phyloP scores from a whole-genome alignment of 2,797 vertebrate species.

The Trachurus trachurus region DNA sequence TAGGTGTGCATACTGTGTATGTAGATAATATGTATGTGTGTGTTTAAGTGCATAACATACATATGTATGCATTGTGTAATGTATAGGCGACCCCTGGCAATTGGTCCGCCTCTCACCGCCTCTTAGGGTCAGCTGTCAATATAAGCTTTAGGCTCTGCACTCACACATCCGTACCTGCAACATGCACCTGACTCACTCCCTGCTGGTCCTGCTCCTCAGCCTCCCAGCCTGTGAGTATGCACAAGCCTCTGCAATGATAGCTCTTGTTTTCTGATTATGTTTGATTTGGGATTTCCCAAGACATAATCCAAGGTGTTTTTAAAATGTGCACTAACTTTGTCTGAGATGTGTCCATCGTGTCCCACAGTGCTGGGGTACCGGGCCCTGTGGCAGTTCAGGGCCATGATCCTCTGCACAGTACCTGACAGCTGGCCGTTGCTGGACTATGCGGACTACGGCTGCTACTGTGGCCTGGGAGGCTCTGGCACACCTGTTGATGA shows the following conservation, averaged over 20 bases:
- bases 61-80: conserved; percentile 12
- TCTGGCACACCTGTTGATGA: conserved; percentile 72
- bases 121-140: neutral
- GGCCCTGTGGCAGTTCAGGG: conserved; percentile 74
- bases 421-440: conserved; percentile 64
- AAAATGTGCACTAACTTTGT: neutral
- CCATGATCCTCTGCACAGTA: conserved; percentile 67
- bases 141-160: neutral
- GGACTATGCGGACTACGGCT: conserved; percentile 72
- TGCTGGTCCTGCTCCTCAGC: conserved; percentile 42
- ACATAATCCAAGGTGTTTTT: neutral
- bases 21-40: neutral
- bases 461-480: conserved; percentile 74
- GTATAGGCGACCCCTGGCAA: conserved; percentile 13
- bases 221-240: conserved; percentile 46
- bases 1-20: no score
- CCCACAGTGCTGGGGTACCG: conserved; percentile 24
- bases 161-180: conserved; percentile 1
- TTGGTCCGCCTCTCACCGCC: conserved; percentile 16
- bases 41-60: neutral
- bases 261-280: neutral
- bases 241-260: neutral
- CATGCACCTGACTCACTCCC: conserved; percentile 37
- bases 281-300: neutral
- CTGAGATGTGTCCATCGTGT: neutral